These are phyloP conservation scores for Pollenia labialis DNA, from an alignment of 2,888 invertebrate genomes.

Conservation along the genomic window DNA sequence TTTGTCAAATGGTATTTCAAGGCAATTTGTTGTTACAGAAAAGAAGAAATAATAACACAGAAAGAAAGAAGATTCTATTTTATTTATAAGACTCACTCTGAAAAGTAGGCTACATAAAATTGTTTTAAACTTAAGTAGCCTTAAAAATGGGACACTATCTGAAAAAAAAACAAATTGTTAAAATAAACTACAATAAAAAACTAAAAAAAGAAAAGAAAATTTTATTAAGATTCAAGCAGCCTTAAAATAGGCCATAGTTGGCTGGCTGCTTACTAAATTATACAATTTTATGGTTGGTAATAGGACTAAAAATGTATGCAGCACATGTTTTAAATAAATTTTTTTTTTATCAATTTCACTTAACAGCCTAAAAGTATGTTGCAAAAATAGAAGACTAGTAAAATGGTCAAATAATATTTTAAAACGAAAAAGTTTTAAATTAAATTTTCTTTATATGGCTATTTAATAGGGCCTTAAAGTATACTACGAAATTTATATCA, in stretches of 20 bases:
- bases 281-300: slow-evolving; percentile 29
- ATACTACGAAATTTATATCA: no score
- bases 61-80: neutral
- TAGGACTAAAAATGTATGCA: slow-evolving; percentile 10
- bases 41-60: neutral
- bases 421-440: no score
- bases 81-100: slow-evolving; percentile 24
- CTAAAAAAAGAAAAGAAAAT: neutral
- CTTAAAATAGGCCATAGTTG: slow-evolving; percentile 40
- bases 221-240: neutral
- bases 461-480: no score
- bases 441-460: no score
- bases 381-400: neutral
- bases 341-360: neutral
- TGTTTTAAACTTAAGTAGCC: slow-evolving; percentile 37
- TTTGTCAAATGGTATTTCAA: slow-evolving; percentile 69
- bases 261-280: slow-evolving; percentile 26
- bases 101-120: slow-evolving; percentile 68
- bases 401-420: no score
- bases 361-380: slow-evolving; percentile 10
- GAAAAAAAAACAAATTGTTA: neutral
- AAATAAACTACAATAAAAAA: neutral
- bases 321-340: slow-evolving; percentile 14
- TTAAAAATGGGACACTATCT: slow-evolving; percentile 21
- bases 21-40: slow-evolving; percentile 55